Evolutionary conservation across 2,797 vertebrate genomes (phyloP).

Genomic region (Galagoides demidoff): DNA sequence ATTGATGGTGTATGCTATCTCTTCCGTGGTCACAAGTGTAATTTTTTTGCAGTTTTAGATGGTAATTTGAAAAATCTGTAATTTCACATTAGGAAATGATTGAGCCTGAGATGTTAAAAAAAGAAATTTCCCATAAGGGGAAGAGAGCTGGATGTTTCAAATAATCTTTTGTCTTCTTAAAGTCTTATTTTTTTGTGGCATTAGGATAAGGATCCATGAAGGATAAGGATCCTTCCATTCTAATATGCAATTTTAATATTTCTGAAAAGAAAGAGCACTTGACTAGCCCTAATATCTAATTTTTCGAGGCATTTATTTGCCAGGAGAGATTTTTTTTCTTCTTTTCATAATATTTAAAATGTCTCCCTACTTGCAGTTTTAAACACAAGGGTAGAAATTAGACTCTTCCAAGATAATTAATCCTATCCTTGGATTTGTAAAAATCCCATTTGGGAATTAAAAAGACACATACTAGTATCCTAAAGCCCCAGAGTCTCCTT

Average conservation of each 20-base stretch:
- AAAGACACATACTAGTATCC: slow-evolving; percentile 55
- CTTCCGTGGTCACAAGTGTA: slow-evolving; percentile 77
- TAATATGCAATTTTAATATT: slow-evolving; percentile 84
- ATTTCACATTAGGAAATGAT: slow-evolving; percentile 82
- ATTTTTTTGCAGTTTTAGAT: slow-evolving; percentile 84
- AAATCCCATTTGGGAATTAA: slow-evolving; percentile 64
- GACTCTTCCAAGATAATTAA: slow-evolving; percentile 64
- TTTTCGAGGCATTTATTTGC: slow-evolving; percentile 85
- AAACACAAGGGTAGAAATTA: slow-evolving; percentile 73
- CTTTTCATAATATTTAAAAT: slow-evolving; percentile 76
- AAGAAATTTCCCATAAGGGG: slow-evolving; percentile 73
- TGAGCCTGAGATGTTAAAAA: slow-evolving; percentile 65
- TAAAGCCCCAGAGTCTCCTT: slow-evolving; percentile 49
- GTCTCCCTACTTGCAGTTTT: slow-evolving; percentile 75
- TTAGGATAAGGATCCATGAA: slow-evolving; percentile 71
- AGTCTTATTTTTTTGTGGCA: slow-evolving; percentile 80
- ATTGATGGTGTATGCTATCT: slow-evolving; percentile 82
- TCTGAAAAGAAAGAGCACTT: slow-evolving; percentile 83
- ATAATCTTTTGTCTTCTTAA: slow-evolving; percentile 82
- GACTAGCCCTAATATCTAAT: slow-evolving; percentile 86
- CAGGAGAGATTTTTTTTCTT: slow-evolving; percentile 81
- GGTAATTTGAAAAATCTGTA: slow-evolving; percentile 81
- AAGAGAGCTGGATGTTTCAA: slow-evolving; percentile 61
- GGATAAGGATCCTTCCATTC: slow-evolving; percentile 74
- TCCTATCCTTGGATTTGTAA: slow-evolving; percentile 67